Conservation (phyloP, 1,140 invertebrate genomes). For the Papilio polytes region DNA sequence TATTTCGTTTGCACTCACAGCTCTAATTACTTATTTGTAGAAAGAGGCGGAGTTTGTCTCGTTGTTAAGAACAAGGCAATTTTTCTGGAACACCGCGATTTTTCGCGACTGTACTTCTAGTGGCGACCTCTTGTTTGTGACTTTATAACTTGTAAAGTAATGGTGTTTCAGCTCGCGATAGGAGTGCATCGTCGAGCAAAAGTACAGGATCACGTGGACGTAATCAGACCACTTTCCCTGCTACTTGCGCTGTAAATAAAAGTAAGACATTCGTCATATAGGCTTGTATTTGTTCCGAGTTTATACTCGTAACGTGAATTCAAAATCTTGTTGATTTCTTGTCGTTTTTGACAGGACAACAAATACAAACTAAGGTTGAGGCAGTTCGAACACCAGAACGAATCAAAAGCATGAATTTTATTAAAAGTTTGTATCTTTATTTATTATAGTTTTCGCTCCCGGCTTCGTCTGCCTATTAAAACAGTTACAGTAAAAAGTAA, state of each 20-base stretch:
- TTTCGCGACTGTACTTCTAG: too few species aligned
- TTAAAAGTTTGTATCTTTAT: neutral
- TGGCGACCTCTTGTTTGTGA: neutral
- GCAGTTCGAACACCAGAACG: neutral
- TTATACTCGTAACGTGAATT: neutral
- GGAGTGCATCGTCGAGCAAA: neutral
- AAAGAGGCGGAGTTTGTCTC: too few species aligned
- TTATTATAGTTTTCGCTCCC: too few species aligned
- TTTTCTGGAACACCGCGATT: too few species aligned
- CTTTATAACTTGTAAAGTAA: neutral
- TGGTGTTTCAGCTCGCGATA: neutral
- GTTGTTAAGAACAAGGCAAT: too few species aligned
- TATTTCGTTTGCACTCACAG: too few species aligned
- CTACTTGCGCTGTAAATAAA: neutral
- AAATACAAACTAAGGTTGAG: neutral
- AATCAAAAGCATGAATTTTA: neutral
- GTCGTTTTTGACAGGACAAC: neutral
- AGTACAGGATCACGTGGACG: neutral
- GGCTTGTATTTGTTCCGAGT: too few species aligned
- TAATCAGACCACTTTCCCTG: neutral
- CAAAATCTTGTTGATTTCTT: neutral
- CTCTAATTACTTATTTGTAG: too few species aligned
- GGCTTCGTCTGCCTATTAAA: too few species aligned
- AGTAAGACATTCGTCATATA: neutral
- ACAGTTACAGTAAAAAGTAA: conserved; percentile 47